These are phyloP conservation scores for Scrobipalpa costella DNA, from an alignment of 2,888 invertebrate genomes.

Conservation along the genomic window DNA sequence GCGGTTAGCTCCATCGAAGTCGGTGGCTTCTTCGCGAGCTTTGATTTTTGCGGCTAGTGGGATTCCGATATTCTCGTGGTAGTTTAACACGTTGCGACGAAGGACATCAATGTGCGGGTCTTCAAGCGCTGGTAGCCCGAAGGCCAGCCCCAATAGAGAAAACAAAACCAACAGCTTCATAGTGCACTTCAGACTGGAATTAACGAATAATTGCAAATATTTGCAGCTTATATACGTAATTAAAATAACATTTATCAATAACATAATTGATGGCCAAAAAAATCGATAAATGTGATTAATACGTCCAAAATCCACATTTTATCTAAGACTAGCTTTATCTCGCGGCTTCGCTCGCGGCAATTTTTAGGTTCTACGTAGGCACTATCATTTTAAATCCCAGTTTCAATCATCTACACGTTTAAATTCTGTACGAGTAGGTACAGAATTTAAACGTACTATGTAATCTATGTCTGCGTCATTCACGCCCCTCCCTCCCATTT, in stretches of 20 bases:
- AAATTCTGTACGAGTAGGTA: too few species aligned
- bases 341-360: too few species aligned
- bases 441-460: too few species aligned
- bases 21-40: background rate
- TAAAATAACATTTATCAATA: background rate
- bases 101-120: background rate
- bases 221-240: background rate
- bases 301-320: too few species aligned
- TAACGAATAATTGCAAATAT: background rate
- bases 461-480: too few species aligned
- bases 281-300: too few species aligned
- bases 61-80: background rate
- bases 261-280: background rate
- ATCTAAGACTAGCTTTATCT: too few species aligned
- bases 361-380: too few species aligned
- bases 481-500: too few species aligned
- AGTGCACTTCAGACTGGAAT: background rate
- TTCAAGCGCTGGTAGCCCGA: background rate
- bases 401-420: too few species aligned
- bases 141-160: background rate
- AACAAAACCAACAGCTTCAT: constrained; percentile 8
- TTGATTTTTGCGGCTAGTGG: background rate
- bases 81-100: background rate
- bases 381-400: too few species aligned
- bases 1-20: background rate